Evolutionary conservation across 2,797 vertebrate species (phyloP).

Genomic region (Pteronotus mesoamericanus): DNA sequence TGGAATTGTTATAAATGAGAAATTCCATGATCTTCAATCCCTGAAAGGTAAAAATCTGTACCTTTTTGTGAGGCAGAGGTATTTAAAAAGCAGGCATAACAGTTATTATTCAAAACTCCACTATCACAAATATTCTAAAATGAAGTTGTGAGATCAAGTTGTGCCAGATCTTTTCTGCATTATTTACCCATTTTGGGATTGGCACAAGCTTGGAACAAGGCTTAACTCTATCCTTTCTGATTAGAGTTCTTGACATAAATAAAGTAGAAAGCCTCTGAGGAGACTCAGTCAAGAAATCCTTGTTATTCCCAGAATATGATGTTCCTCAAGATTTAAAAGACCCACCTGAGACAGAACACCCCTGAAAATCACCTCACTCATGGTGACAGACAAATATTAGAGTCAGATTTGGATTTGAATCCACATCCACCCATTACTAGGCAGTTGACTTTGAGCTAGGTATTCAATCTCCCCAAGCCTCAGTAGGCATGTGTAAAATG

Average conservation of each 20-base stretch:
- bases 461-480: not conserved
- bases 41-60: not conserved
- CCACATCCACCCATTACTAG: not conserved
- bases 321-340: not conserved
- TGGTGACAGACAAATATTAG: not conserved
- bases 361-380: not conserved
- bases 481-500: not conserved
- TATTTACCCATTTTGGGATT: not conserved
- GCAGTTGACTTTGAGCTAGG: not conserved
- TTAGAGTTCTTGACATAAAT: not conserved
- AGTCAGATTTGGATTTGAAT: not conserved
- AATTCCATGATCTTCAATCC: not conserved
- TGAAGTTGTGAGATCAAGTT: not conserved
- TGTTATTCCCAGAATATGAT: not conserved
- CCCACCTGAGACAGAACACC: not conserved
- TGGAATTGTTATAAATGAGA: not conserved
- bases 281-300: not conserved
- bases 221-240: not conserved
- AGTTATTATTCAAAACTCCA: not conserved
- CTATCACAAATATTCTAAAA: not conserved
- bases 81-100: constrained; percentile 16
- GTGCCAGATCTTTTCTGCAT: not conserved
- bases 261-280: not conserved
- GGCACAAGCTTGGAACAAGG: not conserved
- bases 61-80: not conserved